These are phyloP conservation scores for Lathronympha strigana DNA, from an alignment of 2,888 invertebrate genomes.

Conservation along the genomic window DNA sequence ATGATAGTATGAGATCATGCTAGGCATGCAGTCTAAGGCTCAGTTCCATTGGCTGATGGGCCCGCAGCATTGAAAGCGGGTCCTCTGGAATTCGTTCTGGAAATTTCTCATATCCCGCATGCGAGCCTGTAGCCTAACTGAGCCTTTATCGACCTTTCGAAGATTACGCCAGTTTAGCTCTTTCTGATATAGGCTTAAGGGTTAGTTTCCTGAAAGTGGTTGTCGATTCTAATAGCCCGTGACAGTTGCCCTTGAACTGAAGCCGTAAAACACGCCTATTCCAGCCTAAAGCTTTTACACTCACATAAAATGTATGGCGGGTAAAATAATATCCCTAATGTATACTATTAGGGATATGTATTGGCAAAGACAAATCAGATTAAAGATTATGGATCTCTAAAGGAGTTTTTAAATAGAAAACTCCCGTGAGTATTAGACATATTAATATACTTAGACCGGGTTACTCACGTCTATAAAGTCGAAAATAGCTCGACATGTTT, in stretches of 20 bases:
- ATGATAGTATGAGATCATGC: neutral
- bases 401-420: no score
- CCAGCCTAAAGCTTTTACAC: conserved; percentile 28
- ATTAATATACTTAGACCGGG: no score
- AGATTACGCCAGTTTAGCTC: neutral
- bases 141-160: no score
- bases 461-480: no score
- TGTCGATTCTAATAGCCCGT: conserved; percentile 24
- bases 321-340: conserved; percentile 28
- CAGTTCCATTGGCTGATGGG: no score
- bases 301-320: conserved; percentile 29
- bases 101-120: no score
- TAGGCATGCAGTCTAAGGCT: no score
- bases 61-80: no score
- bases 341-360: conserved; percentile 5
- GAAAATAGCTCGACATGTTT: no score
- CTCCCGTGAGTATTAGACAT: no score
- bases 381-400: neutral
- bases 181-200: neutral
- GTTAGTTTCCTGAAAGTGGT: neutral
- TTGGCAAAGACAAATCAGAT: neutral
- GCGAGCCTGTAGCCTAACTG: no score
- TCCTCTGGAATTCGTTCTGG: no score
- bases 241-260: conserved; percentile 46
- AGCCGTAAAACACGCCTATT: conserved; percentile 43